Percentiles rank a stretch among this genome's conserved stretches.
phyloP scores from a whole-genome alignment of 2,888 invertebrate genomes.

The Cactoblastis cactorum region DNA sequence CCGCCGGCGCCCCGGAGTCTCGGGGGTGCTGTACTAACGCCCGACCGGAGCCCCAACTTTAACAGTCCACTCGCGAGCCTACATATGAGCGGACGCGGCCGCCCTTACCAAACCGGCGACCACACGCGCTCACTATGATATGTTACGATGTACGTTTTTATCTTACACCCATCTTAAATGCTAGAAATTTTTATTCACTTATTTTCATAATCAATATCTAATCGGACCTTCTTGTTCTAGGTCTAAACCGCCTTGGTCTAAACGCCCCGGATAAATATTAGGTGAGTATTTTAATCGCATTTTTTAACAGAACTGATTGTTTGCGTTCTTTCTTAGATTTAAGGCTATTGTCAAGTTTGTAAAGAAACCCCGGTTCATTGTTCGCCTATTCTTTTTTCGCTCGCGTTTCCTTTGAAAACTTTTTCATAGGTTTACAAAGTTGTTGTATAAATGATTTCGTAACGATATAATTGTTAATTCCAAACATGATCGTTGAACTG shows the following conservation, averaged over 20 bases:
- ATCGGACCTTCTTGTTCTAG: slow-evolving; percentile 53
- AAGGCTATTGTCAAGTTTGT: slow-evolving; percentile 13
- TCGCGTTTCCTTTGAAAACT: neutral
- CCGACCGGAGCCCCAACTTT: slow-evolving; percentile 51
- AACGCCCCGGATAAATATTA: slow-evolving; percentile 36
- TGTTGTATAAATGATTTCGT: too few relatives aligned
- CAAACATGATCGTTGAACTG: too few relatives aligned
- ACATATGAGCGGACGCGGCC: slow-evolving; percentile 43
- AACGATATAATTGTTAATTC: too few relatives aligned
- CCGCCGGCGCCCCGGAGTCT: slow-evolving; percentile 70
- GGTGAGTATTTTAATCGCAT: slow-evolving; percentile 43
- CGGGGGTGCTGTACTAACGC: slow-evolving; percentile 63
- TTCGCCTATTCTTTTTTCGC: slow-evolving; percentile 14
- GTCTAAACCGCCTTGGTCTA: slow-evolving; percentile 42
- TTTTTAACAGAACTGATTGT: slow-evolving; percentile 21
- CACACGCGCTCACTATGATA: slow-evolving; percentile 37
- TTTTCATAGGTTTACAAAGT: slow-evolving; percentile 24
- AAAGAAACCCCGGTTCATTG: slow-evolving; percentile 19
- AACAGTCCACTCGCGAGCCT: slow-evolving; percentile 60
- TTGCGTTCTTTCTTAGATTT: slow-evolving; percentile 20
- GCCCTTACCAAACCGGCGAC: slow-evolving; percentile 25
- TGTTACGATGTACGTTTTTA: slow-evolving; percentile 42
- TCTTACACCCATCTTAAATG: slow-evolving; percentile 5
- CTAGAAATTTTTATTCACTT: neutral
- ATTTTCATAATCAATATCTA: slow-evolving; percentile 26